A percentile compares a stretch with the other conserved stretches of the same genome.
These are phyloP conservation scores for Stegophylla sp. DNA, from an alignment of 2,888 invertebrate species.

Conservation along the genomic window DNA sequence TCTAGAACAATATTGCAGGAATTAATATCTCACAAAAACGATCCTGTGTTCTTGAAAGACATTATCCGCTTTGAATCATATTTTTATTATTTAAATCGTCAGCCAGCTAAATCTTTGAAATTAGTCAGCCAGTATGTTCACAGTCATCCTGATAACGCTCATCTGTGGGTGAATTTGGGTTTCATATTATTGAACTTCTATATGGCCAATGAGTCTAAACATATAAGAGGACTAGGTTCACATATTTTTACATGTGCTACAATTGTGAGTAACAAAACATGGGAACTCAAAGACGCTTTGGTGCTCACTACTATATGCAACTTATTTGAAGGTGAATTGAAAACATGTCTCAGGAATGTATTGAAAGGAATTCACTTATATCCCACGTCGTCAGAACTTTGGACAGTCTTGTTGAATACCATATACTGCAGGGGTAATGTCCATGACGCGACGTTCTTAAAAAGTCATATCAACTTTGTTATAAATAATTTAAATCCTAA, in stretches of 20 bases:
- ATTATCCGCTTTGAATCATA: constrained; percentile 48
- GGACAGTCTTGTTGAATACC: constrained; percentile 42
- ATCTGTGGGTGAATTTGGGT: constrained; percentile 43
- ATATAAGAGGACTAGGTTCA: constrained; percentile 22
- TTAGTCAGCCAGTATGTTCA: constrained; percentile 36
- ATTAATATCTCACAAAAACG: constrained; percentile 9
- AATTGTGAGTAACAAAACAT: constrained; percentile 7
- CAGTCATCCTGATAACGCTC: constrained; percentile 22
- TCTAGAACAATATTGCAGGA: constrained; percentile 40
- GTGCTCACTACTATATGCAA: constrained; percentile 38
- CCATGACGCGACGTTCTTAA: constrained; percentile 14
- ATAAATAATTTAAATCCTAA: constrained; percentile 33
- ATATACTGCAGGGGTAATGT: constrained; percentile 39
- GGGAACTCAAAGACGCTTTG: constrained; percentile 20
- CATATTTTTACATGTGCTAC: constrained; percentile 34
- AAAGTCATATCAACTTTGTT: constrained; percentile 28
- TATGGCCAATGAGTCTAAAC: constrained; percentile 40
- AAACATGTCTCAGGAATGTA: constrained; percentile 23
- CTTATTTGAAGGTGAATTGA: constrained; percentile 45
- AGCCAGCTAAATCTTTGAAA: constrained; percentile 25
- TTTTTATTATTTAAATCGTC: constrained; percentile 48
- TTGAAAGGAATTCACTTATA: constrained; percentile 44
- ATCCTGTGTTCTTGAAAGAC: constrained; percentile 25
- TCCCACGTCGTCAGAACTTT: constrained; percentile 35
- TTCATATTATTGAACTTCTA: constrained; percentile 40